phyloP scores from a whole-genome alignment of 2,113 vertebrate species.

The Zingel zingel region DNA sequence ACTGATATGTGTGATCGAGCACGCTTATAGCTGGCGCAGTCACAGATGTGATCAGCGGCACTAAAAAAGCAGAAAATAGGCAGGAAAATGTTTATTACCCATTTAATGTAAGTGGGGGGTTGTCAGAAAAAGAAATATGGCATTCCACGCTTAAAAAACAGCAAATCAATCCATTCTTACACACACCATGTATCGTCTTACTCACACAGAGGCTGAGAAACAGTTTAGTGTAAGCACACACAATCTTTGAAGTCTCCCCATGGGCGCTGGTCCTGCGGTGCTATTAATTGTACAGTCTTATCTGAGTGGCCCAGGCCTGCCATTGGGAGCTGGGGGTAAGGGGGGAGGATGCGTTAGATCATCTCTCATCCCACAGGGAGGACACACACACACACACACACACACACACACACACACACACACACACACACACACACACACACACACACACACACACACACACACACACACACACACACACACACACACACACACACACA shows the following conservation, averaged over 20 bases:
- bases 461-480: conserved; percentile 17
- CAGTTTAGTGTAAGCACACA: conserved; percentile 36
- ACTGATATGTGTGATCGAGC: neutral
- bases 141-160: conserved; percentile 38
- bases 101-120: conserved; percentile 42
- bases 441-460: conserved; percentile 16
- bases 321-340: conserved; percentile 54
- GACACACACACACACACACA: neutral
- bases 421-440: conserved; percentile 22
- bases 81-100: conserved; percentile 48
- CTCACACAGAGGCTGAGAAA: conserved; percentile 18
- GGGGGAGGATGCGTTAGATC: conserved; percentile 49
- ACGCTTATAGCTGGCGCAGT: conserved; percentile 6
- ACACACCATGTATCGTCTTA: neutral
- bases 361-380: conserved; percentile 43
- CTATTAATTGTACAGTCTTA: conserved; percentile 80
- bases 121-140: conserved; percentile 58
- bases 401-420: neutral
- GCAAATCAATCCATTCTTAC: conserved; percentile 37
- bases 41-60: conserved; percentile 39
- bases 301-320: conserved; percentile 75
- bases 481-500: conserved; percentile 5
- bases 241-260: conserved; percentile 69
- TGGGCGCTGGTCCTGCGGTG: conserved; percentile 59
- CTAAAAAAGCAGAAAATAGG: conserved; percentile 33